phyloP scores from a whole-genome alignment of 2,113 vertebrate genomes.

The Chionomys nivalis region DNA sequence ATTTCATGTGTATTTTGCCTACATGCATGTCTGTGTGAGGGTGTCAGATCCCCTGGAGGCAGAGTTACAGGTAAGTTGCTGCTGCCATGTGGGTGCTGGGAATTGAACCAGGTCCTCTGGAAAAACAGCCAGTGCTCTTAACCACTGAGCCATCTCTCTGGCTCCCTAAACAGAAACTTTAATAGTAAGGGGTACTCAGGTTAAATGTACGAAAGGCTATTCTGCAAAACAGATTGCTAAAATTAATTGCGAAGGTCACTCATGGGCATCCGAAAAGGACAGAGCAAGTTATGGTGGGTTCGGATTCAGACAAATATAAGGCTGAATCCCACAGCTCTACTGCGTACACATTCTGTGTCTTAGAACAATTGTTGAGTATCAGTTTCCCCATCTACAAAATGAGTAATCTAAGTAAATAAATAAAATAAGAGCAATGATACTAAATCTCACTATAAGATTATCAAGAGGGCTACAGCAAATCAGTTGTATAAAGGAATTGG shows the following conservation, averaged over 20 bases:
- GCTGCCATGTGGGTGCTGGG: background rate
- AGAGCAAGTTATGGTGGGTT: background rate
- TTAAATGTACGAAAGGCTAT: background rate
- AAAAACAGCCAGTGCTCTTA: background rate
- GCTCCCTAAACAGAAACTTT: background rate
- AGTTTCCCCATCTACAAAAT: conserved; percentile 1
- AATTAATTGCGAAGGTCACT: background rate
- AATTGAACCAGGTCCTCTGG: background rate
- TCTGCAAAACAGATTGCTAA: background rate
- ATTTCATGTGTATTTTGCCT: too few species aligned
- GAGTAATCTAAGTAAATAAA: background rate
- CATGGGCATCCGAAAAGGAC: background rate
- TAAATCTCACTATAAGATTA: background rate
- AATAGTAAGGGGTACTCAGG: background rate
- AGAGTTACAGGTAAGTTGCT: background rate
- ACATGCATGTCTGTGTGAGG: too few species aligned
- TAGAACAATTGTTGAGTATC: background rate
- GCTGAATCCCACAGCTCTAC: background rate
- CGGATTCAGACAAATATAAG: background rate
- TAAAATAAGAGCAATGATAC: background rate
- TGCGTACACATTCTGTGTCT: background rate
- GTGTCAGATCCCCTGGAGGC: background rate
- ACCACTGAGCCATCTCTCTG: background rate
- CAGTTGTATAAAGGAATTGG: background rate
- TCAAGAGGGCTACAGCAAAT: background rate